These are phyloP conservation scores for Myoxocephalus aenaeus DNA, from an alignment of 2,797 vertebrate species.

Conservation along the genomic window DNA sequence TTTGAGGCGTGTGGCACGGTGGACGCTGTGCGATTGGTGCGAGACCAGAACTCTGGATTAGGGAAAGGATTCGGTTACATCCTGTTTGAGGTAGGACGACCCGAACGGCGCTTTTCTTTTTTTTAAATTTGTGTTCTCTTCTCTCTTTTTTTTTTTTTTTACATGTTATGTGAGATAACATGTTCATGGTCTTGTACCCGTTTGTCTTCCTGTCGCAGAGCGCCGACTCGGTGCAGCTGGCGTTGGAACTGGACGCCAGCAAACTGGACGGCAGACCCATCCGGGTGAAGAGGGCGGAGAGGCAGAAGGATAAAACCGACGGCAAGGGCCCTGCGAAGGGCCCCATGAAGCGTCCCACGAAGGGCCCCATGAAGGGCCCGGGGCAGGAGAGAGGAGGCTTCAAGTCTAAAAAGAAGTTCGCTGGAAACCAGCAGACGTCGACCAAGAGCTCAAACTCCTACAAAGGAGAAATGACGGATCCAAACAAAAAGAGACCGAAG, in stretches of 20 bases:
- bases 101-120: neutral
- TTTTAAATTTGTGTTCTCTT: neutral
- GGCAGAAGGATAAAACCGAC: conserved; percentile 39
- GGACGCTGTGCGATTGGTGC: conserved; percentile 88
- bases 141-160: neutral
- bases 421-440: conserved; percentile 24
- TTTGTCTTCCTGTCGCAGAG: conserved; percentile 62
- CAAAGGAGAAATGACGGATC: conserved; percentile 78
- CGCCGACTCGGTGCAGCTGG: conserved; percentile 81
- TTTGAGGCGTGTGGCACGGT: conserved; percentile 88
- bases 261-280: conserved; percentile 75
- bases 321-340: neutral
- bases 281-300: conserved; percentile 82
- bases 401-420: conserved; percentile 32
- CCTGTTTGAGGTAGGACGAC: conserved; percentile 89
- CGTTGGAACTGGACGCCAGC: conserved; percentile 77
- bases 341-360: fast-evolving
- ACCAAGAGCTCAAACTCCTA: conserved; percentile 57
- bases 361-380: neutral
- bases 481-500: conserved; percentile 55
- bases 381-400: neutral
- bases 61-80: conserved; percentile 96
- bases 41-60: conserved; percentile 88
- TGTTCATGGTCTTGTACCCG: neutral
- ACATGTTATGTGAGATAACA: neutral